phyloP scores from a whole-genome alignment of 1,140 invertebrate genomes.

The Physella acuta region DNA sequence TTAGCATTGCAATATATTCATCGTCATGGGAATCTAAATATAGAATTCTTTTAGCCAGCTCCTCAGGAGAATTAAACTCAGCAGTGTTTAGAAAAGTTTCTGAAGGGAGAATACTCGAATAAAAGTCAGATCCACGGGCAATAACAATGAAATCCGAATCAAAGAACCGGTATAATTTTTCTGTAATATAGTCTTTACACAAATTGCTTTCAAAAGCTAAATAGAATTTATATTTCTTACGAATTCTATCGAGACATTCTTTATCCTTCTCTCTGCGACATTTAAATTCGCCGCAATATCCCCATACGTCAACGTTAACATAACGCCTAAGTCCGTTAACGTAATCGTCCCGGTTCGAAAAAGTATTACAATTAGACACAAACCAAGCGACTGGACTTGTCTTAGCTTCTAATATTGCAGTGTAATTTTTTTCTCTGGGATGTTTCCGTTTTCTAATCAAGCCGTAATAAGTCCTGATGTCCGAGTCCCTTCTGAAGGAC shows the following conservation, averaged over 20 bases:
- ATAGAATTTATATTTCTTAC: constrained; percentile 49
- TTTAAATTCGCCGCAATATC: constrained; percentile 61
- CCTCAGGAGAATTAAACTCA: constrained; percentile 25
- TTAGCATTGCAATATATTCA: constrained; percentile 16
- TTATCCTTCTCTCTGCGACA: constrained; percentile 10
- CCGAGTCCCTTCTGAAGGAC: background rate
- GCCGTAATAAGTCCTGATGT: background rate
- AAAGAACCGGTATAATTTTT: constrained; percentile 78
- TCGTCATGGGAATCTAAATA: no score
- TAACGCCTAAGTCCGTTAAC: constrained; percentile 62
- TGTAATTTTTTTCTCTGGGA: background rate
- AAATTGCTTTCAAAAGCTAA: constrained; percentile 79
- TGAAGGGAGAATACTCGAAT: constrained; percentile 1
- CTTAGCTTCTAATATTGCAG: constrained; percentile 32
- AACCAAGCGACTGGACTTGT: constrained; percentile 64
- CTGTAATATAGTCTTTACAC: constrained; percentile 92
- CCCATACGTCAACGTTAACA: constrained; percentile 68
- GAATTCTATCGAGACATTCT: constrained; percentile 23
- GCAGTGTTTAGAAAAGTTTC: constrained; percentile 24
- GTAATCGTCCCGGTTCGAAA: constrained; percentile 64
- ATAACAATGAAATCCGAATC: constrained; percentile 22
- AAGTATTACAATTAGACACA: constrained; percentile 66
- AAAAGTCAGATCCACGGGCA: constrained; percentile 12
- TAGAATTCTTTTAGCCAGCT: no score
- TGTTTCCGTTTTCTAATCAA: background rate